phyloP scores from a whole-genome alignment of 2,113 vertebrate species.

The Leptobrachium leishanense region DNA sequence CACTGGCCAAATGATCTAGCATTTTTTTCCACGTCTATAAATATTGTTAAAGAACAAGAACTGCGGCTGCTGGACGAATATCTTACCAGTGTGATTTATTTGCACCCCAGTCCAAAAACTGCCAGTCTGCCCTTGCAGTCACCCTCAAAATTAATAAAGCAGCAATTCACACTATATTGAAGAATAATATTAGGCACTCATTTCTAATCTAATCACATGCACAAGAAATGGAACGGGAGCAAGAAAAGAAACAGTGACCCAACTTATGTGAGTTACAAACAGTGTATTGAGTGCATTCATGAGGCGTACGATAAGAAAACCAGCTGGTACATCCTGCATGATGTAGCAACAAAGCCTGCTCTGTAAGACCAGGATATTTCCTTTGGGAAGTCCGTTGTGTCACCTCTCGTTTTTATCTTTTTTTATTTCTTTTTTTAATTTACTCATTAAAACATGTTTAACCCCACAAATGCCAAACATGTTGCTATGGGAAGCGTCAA shows the following conservation, averaged over 20 bases:
- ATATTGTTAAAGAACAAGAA: neutral
- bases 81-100: neutral
- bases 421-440: too few species aligned
- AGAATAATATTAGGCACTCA: conserved; percentile 46
- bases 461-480: too few species aligned
- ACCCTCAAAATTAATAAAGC: conserved; percentile 40
- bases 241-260: conserved; percentile 47
- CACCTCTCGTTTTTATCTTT: conserved; percentile 29
- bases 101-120: conserved; percentile 17
- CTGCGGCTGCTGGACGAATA: too few species aligned
- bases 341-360: conserved; percentile 36
- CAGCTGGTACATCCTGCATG: conserved; percentile 43
- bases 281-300: conserved; percentile 46
- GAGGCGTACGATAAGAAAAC: conserved; percentile 45
- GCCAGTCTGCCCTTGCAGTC: conserved; percentile 41
- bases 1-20: neutral
- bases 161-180: conserved; percentile 29
- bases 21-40: neutral
- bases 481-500: too few species aligned
- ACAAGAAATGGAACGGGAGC: conserved; percentile 39
- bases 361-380: conserved; percentile 17
- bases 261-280: conserved; percentile 46
- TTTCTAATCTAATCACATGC: conserved; percentile 49
- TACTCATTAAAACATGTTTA: too few species aligned
- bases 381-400: conserved; percentile 20